These are phyloP conservation scores for Phylloscopus whistleri DNA, from an alignment of 2,113 vertebrate species.

Conservation along the genomic window DNA sequence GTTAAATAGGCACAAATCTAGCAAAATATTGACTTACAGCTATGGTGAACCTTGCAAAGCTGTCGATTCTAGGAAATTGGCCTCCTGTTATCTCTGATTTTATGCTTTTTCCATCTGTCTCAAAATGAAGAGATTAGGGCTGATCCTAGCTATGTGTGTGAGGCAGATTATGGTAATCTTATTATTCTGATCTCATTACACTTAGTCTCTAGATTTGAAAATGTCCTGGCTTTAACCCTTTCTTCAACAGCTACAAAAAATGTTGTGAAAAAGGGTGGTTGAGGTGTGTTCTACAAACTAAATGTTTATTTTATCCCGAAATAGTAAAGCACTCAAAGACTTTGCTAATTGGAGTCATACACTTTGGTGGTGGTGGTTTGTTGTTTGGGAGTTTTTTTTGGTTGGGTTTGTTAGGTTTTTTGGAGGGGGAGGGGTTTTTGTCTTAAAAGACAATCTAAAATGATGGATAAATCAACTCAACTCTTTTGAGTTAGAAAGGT, in stretches of 20 bases:
- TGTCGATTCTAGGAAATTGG: slow-evolving; percentile 44
- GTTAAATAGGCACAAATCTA: slow-evolving; percentile 1
- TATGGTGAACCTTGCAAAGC: background rate
- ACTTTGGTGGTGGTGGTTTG: background rate
- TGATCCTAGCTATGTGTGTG: slow-evolving; percentile 33
- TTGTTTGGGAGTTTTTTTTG: background rate
- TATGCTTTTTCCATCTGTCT: slow-evolving; percentile 56
- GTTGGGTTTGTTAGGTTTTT: background rate
- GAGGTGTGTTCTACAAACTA: background rate
- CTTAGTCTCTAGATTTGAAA: slow-evolving; percentile 9
- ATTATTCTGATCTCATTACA: slow-evolving; percentile 65
- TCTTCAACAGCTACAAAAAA: background rate
- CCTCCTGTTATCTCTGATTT: slow-evolving; percentile 48
- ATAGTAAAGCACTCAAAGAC: background rate
- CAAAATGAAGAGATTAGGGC: slow-evolving; percentile 57
- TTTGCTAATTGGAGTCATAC: background rate
- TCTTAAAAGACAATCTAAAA: background rate
- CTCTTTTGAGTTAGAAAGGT: background rate
- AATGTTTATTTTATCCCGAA: background rate
- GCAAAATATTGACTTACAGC: slow-evolving; percentile 39
- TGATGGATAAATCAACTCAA: background rate
- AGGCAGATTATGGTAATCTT: slow-evolving; percentile 50
- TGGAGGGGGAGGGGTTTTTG: accelerated
- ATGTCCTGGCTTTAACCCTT: slow-evolving; percentile 36
- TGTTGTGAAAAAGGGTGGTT: background rate